phyloP scores from a whole-genome alignment of 1,140 invertebrate species.

The Drosophila truncata region DNA sequence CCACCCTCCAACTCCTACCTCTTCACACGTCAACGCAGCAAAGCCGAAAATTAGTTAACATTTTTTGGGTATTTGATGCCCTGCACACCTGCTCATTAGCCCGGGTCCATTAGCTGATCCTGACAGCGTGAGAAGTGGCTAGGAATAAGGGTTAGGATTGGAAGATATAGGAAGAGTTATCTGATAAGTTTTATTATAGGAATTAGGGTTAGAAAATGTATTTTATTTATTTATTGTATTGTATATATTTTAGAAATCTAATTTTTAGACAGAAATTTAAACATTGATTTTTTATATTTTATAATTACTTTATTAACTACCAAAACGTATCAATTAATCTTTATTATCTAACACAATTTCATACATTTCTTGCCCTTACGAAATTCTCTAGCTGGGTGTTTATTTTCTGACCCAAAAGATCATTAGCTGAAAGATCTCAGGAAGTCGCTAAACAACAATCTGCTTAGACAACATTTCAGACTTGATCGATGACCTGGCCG shows the following conservation, averaged over 20 bases:
- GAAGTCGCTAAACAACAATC: conserved; percentile 20
- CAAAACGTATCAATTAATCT: neutral
- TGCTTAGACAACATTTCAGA: conserved; percentile 32
- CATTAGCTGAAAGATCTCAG: conserved; percentile 36
- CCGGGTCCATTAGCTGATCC: conserved; percentile 53
- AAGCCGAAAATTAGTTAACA: conserved; percentile 83
- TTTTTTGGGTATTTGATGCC: conserved; percentile 64
- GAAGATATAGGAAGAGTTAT: neutral
- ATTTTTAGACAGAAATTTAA: neutral
- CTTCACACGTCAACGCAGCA: conserved; percentile 81
- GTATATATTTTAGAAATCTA: too few species aligned
- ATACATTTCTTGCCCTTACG: neutral
- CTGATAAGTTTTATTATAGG: neutral
- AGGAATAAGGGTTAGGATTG: neutral
- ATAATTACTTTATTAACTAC: neutral
- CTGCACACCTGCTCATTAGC: conserved; percentile 41
- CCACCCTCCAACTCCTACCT: conserved; percentile 25
- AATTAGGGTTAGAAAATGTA: neutral
- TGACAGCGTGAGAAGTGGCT: conserved; percentile 39
- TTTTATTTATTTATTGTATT: neutral
- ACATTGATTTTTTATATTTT: neutral
- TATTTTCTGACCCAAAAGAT: conserved; percentile 32
- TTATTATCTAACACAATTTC: neutral
- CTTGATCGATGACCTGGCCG: conserved; percentile 35
- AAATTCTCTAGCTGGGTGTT: neutral